These are phyloP conservation scores for Zaprionus africanus DNA, from an alignment of 1,140 invertebrate species.

Conservation along the genomic window DNA sequence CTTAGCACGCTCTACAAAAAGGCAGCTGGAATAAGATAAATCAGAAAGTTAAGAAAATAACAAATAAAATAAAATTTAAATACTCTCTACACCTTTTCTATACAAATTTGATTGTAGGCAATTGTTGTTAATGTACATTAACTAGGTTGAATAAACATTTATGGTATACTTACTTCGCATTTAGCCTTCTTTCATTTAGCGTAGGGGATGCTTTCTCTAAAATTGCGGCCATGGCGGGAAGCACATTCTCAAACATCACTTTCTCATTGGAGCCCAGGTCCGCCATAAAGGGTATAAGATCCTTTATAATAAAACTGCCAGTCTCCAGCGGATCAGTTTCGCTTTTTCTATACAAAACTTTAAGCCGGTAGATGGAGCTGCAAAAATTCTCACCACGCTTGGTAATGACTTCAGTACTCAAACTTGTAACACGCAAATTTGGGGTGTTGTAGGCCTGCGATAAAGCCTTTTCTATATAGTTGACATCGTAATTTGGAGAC, in stretches of 20 bases:
- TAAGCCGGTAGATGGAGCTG: constrained; percentile 63
- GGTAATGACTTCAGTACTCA: constrained; percentile 32
- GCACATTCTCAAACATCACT: constrained; percentile 54
- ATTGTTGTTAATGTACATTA: neutral
- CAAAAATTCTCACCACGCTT: constrained; percentile 70
- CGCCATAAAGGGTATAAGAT: constrained; percentile 50
- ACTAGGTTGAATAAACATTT: neutral
- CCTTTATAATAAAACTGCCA: constrained; percentile 58
- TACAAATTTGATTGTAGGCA: too few species aligned
- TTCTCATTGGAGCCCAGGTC: constrained; percentile 61
- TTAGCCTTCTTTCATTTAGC: constrained; percentile 46
- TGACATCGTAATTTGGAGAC: constrained; percentile 17
- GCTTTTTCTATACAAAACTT: constrained; percentile 43
- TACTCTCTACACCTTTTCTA: too few species aligned
- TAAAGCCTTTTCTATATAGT: constrained; percentile 60
- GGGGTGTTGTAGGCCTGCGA: constrained; percentile 31
- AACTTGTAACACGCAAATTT: constrained; percentile 50
- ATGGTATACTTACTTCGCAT: constrained; percentile 58
- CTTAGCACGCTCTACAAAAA: constrained; percentile 37
- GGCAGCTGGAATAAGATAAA: constrained; percentile 33
- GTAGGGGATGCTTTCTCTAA: constrained; percentile 8
- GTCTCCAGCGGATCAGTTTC: constrained; percentile 32
- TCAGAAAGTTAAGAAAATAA: neutral
- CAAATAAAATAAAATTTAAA: neutral
- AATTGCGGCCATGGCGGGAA: constrained; percentile 58